Evolutionary conservation across 2,888 invertebrate species (phyloP), one percentile per base, ranked within the genome.

Genomic region (Chrysolina oricalcia): DNA sequence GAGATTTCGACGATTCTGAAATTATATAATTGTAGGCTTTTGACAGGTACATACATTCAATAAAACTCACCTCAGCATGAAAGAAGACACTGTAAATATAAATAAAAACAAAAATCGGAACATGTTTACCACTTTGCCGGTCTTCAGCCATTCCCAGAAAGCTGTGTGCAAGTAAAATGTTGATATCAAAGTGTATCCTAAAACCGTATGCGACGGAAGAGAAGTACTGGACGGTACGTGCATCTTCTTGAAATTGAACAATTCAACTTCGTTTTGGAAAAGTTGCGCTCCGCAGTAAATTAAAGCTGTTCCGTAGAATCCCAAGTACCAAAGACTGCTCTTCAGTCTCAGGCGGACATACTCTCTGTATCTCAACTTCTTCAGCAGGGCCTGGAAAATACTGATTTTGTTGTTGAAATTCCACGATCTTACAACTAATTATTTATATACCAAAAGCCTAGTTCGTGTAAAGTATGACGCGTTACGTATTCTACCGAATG

Each of bases 241-340:
- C 78, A 82, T 81, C 62, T 76, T 82, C 59, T 80, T 80, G 48
- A 83, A 81, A 69, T 83, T 81, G 67, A 85, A 81, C 35, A 86
- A 19, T 48, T 84, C 84, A 21, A 86, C 75, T 66, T 86, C 83
- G 72, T 86, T 85, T 73, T 81, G 82, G 17, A 81, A 77, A 46
- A 87, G 78, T 27, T 85, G 85, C 8, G 86, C 85, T n/a, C 81
- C 69, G 75, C 85, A 85, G 75, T 87, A 87, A 27, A 85, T 73
- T 68, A 86, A 81, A 70, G 83, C 82, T 8, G 83, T 83, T 11
- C 82, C 80, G 74, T 85, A 86, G 74, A 87, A 87, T 17, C 87
- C 86, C 23, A 85, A 79, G 73, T 85, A 86, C 88, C 88, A 88
- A 40, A 87, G 72, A 21, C 85, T 84, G 27, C 82, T 81, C 67